phyloP scores from a whole-genome alignment of 2,797 vertebrate species.

The Percopsis omiscomaycus region DNA sequence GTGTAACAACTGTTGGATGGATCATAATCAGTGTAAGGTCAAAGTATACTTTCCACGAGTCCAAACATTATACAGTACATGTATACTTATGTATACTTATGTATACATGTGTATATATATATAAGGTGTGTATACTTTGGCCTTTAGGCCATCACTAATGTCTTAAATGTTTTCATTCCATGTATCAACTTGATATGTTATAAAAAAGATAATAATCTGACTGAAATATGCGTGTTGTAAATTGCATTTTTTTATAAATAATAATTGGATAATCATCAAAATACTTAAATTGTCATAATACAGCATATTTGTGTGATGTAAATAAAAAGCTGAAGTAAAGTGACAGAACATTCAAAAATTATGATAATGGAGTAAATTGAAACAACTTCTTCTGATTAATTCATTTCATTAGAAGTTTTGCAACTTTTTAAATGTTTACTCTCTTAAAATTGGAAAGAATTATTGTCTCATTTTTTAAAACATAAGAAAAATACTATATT shows the following conservation, averaged over 20 bases:
- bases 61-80: too few species aligned
- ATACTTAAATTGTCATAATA: slow-evolving; percentile 63
- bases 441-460: neutral
- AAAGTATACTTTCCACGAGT: too few species aligned
- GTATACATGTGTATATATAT: too few species aligned
- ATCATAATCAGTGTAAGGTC: too few species aligned
- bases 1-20: too few species aligned
- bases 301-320: slow-evolving; percentile 36
- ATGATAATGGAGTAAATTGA: slow-evolving; percentile 17
- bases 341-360: slow-evolving; percentile 57
- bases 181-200: slow-evolving; percentile 25
- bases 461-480: slow-evolving; percentile 1
- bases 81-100: too few species aligned
- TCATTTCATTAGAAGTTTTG: too few species aligned
- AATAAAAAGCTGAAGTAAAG: slow-evolving; percentile 46
- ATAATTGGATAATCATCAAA: slow-evolving; percentile 62
- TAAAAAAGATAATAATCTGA: slow-evolving; percentile 35
- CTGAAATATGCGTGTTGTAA: slow-evolving; percentile 42
- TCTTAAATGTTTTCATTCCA: slow-evolving; percentile 30
- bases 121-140: too few species aligned
- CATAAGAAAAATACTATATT: too few species aligned
- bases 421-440: too few species aligned
- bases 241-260: slow-evolving; percentile 54
- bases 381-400: neutral
- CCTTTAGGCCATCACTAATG: slow-evolving; percentile 28